Conservation (phyloP, 2,113 vertebrate genomes). For the Zapornia atra region DNA sequence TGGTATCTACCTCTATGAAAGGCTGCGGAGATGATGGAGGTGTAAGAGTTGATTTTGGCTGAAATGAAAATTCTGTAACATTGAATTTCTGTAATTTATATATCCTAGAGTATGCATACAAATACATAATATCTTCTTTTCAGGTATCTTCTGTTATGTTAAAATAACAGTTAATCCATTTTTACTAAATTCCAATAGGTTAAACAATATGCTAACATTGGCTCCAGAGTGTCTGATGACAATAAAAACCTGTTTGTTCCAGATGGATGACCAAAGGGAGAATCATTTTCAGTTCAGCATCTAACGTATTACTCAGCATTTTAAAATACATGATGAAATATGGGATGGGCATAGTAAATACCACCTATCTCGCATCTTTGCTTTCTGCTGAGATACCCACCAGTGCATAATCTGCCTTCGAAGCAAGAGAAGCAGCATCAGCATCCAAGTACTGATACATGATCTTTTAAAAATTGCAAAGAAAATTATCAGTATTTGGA, state of each 20-base stretch:
- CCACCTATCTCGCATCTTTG: background rate
- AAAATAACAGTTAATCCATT: background rate
- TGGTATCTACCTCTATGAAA: background rate
- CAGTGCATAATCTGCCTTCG: background rate
- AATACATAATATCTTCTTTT: background rate
- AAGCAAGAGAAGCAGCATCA: background rate
- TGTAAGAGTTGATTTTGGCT: background rate
- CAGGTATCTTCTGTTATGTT: background rate
- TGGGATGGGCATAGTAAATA: background rate
- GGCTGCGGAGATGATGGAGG: background rate
- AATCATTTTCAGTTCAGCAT: background rate
- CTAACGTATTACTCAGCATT: background rate
- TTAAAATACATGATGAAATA: background rate
- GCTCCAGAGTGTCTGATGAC: background rate
- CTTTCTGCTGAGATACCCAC: too few relatives aligned
- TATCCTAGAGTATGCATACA: background rate
- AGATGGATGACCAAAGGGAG: background rate
- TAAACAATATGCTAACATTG: background rate
- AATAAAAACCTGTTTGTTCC: background rate
- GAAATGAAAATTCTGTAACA: background rate
- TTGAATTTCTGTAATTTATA: background rate
- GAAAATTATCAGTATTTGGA: background rate
- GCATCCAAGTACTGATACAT: background rate
- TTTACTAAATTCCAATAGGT: background rate
- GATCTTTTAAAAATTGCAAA: background rate